Evolutionary conservation across 2,888 invertebrate genomes (phyloP), one percentile per base, ranked within the genome.

Genomic region (Callimorpha dominula): DNA sequence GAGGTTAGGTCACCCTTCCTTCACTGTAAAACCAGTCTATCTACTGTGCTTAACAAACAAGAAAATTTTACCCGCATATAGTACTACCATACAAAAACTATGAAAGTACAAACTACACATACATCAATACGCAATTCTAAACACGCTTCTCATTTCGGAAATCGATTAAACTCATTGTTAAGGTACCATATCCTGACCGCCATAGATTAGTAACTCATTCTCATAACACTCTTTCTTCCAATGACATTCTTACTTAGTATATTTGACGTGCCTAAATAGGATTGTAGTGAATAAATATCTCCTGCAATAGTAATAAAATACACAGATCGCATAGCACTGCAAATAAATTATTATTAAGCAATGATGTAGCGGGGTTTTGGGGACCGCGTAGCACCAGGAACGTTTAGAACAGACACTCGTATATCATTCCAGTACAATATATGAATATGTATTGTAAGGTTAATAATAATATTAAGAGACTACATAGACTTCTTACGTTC

Each of bases 281-380:
- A 70, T 75, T 63, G 72, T 60, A 73, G 64, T 78, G 80, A 74
- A 81, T 86, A 84, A 78, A 78, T 81, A 78, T 78, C 70, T 72
- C 70, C 67, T 73, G 80, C 77, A 83, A 82, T 83, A 78, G 76
- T 83, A 81, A 81, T 86, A 88, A 87, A 84, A 81, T 83, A 81
- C 54, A 76, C 77, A 76, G 78, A 75, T 78, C 80, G 85, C 69
- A 66, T 52, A 82, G 82, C 79, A 81, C 87, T 88, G 86, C 89
- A 88, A 89, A 91, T 91, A 91, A 91, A 91, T 91, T 90, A 84
- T 89, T 88, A 89, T 91, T 89, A 91, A 85, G 84, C 85, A 82
- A 86, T 91, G 88, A 91, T 88, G 78, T 85, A 89, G 84, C 76
- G 82, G 74, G 74, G 78, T 81, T 82, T 79, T 81, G 82, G 83